Conservation (phyloP, 2,888 invertebrate species). For the Chorisops tibialis region DNA sequence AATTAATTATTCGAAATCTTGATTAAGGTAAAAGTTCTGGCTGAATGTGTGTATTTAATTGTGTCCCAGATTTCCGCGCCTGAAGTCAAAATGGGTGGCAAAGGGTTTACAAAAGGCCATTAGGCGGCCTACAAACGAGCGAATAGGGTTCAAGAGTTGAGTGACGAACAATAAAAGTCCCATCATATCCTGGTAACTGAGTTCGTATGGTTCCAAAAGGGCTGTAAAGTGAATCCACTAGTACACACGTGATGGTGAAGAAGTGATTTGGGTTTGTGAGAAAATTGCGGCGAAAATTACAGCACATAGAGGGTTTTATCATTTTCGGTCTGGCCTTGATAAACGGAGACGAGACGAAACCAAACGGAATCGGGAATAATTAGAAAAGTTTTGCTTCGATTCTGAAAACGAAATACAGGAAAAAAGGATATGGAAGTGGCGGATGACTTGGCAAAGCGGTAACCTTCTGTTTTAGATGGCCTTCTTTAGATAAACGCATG, state of each 20-base stretch:
- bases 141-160: conserved; percentile 19
- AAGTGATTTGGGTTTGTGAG: not conserved
- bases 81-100: conserved; percentile 3
- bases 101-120: conserved; percentile 13
- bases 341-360: conserved; percentile 13
- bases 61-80: conserved; percentile 16
- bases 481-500: conserved; percentile 16
- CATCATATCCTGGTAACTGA: conserved; percentile 16
- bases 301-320: conserved; percentile 11
- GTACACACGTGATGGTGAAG: conserved; percentile 1
- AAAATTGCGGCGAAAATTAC: conserved; percentile 7
- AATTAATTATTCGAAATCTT: conserved; percentile 27
- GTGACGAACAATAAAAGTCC: conserved; percentile 16
- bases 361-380: conserved; percentile 27
- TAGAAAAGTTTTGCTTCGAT: conserved; percentile 31
- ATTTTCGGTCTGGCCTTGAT: conserved; percentile 9
- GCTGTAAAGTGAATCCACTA: conserved; percentile 19
- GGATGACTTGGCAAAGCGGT: conserved; percentile 26
- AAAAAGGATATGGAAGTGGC: not conserved
- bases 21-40: conserved; percentile 12
- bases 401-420: not conserved
- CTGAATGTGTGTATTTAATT: conserved; percentile 18
- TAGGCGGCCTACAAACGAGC: conserved; percentile 10
- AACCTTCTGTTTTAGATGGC: conserved; percentile 19
- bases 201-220: conserved; percentile 15